These are phyloP conservation scores for Oryzias celebensis DNA, from an alignment of 2,113 vertebrate species.

Conservation along the genomic window DNA sequence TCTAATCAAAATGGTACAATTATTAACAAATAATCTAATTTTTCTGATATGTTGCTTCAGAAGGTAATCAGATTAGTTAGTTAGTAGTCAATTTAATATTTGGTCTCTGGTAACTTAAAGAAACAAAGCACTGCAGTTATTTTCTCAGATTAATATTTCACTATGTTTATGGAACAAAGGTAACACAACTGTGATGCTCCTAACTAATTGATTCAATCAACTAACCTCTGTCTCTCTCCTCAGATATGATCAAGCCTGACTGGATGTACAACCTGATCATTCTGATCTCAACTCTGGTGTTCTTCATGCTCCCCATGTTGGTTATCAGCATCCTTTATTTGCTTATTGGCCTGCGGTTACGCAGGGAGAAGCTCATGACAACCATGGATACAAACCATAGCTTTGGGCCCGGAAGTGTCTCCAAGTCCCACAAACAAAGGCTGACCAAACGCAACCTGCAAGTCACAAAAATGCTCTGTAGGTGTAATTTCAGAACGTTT, in stretches of 20 bases:
- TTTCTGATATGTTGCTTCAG: too few relatives aligned
- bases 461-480: constrained; percentile 80
- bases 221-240: neutral
- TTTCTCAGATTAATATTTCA: neutral
- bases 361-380: constrained; percentile 29
- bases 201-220: neutral
- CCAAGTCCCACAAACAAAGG: constrained; percentile 29
- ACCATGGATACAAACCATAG: constrained; percentile 6
- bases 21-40: too few relatives aligned
- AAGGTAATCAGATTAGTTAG: too few relatives aligned
- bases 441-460: constrained; percentile 70
- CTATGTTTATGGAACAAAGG: neutral
- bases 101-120: too few relatives aligned
- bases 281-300: constrained; percentile 66
- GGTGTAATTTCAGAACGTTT: neutral
- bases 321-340: constrained; percentile 73
- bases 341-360: constrained; percentile 70
- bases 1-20: too few relatives aligned
- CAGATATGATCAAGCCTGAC: constrained; percentile 59
- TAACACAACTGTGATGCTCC: neutral
- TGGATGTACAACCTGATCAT: constrained; percentile 72
- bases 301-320: constrained; percentile 76
- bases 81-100: too few relatives aligned
- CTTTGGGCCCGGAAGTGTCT: constrained; percentile 27
- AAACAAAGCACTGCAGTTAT: neutral